Evolutionary conservation across 2,113 vertebrate genomes (phyloP), one percentile per base, ranked within the genome.

Genomic region (Passer montanus): DNA sequence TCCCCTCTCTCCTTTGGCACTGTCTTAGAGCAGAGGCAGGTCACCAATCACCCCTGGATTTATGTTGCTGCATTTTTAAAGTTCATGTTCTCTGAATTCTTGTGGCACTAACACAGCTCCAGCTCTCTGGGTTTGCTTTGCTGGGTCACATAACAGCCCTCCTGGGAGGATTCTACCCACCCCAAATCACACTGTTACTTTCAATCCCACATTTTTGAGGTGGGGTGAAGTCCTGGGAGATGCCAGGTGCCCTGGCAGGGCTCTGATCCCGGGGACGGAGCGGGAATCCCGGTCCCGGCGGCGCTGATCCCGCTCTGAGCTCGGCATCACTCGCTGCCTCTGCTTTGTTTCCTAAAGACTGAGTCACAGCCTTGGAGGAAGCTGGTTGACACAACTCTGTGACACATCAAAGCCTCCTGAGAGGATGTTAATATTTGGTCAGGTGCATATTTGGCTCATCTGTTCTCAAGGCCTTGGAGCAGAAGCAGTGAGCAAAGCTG

Each of bases 381-480:
- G 87, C 6, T 13, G 37, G 56, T 77, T 84, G 87, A 90, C 55
- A 94, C 91, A 60, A n/a, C 31, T 37, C 55, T 27, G 1, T 35
- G 78, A 59, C 79, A 79, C 87, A 94, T 94, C 85, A 95, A 96
- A 92, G 94, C 53, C 74, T 84, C n/a, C 78, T 62, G 76, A 86
- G 75, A 95, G 94, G 94, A 94, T 95, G 87, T 93, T 77, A 93
- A 76, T 97, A 96, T 98, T 98, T 98, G 94, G 92, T 97, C 95
- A 98, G 97, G 93, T 97, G 89, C 73, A 27, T 84, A 39, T 94
- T 96, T 93, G 93, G 87, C 64, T 94, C 84, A 74, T 91, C 92
- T 94, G 92, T 74, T 81, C 89, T 66, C 69, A 87, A 35, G 95
- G 89, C 55, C 77, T 37, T 20, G 16, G 13, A 62, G 66, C 89